Percentiles rank a stretch among this genome's conserved stretches.
Evolutionary conservation across 1,140 invertebrate species (phyloP).

Genomic region (Lepidurus couesii): DNA sequence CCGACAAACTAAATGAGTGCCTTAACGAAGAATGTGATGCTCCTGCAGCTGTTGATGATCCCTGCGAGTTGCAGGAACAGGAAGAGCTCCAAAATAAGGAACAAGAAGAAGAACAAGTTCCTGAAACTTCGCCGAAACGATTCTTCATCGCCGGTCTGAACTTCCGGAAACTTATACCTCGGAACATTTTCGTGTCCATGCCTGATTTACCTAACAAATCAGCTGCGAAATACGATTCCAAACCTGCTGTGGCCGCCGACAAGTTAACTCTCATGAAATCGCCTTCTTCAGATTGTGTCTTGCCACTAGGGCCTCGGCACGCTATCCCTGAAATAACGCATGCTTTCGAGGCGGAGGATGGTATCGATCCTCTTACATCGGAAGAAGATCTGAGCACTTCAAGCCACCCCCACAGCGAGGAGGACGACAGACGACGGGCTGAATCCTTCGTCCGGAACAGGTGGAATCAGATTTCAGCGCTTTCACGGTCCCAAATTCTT

Average conservation of each 20-base stretch:
- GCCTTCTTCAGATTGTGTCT: conserved; percentile 8
- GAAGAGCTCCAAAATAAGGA: background rate
- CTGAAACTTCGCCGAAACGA: background rate
- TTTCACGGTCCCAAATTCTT: background rate
- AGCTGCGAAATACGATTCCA: background rate
- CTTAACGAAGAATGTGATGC: conserved; percentile 10
- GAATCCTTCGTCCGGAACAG: background rate
- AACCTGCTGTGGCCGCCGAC: background rate
- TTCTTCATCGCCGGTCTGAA: background rate
- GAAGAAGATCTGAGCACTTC: background rate
- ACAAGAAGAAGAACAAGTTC: background rate
- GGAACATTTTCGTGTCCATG: conserved; percentile 4
- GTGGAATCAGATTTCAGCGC: conserved; percentile 8
- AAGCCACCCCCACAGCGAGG: background rate
- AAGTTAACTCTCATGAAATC: background rate
- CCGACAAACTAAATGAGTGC: background rate
- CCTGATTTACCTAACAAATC: conserved; percentile 5
- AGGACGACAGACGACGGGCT: background rate
- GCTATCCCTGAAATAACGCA: conserved; percentile 29
- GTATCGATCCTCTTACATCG: conserved; percentile 22
- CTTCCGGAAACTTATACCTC: conserved; percentile 7
- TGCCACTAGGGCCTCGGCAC: background rate
- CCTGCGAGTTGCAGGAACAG: background rate
- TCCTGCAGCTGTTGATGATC: background rate
- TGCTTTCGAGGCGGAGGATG: conserved; percentile 23